Evolutionary conservation across 1,140 invertebrate species (phyloP), one percentile per base, ranked within the genome.

Genomic region (Drosophila quadrilineata): DNA sequence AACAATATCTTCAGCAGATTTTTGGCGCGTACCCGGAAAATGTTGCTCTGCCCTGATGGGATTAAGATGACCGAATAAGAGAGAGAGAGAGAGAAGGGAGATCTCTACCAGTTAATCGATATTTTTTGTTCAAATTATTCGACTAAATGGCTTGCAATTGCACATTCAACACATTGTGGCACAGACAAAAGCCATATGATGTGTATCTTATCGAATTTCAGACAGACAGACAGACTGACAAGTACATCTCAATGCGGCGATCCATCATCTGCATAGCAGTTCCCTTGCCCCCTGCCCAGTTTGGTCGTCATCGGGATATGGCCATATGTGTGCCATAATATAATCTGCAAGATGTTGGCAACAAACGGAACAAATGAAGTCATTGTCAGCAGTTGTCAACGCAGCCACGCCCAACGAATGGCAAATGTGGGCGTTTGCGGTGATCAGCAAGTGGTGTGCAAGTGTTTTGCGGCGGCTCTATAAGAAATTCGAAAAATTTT

Each of bases 311-410:
- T 26, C 33, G 35, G 8, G n/a, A n/a, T n/a, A n/a, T 45, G 26
- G 46, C 54, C 73, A 84, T 84, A 82, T 80, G 76, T 80, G 77
- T 76, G 76, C 73, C 77, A 82, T 82, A 73, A 57, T 82, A 24
- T 24, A 82, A 82, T 72, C 76, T 82, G 76, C 67, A 71, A 65
- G 57, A 33, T 52, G 17, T 52, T 53, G 22, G 26, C 26, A 41
- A 6, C 28, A 19, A 24, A 29, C 10, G n/a, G 49, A 46, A 68
- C 73, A 85, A 84, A 85, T 84, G 73, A 85, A 84, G 77, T 73
- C 70, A 84, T 84, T 84, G 77, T 84, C 65, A 71, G 79, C 70
- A 85, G 77, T 84, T 84, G 77, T 84, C 77, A 84, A 84, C 68
- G 77, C 73, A 57, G 79, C 28, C 69, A 74, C 77, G 54, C 77